These are phyloP conservation scores for Chrysolina americana DNA, from an alignment of 2,888 invertebrate species.

Conservation along the genomic window DNA sequence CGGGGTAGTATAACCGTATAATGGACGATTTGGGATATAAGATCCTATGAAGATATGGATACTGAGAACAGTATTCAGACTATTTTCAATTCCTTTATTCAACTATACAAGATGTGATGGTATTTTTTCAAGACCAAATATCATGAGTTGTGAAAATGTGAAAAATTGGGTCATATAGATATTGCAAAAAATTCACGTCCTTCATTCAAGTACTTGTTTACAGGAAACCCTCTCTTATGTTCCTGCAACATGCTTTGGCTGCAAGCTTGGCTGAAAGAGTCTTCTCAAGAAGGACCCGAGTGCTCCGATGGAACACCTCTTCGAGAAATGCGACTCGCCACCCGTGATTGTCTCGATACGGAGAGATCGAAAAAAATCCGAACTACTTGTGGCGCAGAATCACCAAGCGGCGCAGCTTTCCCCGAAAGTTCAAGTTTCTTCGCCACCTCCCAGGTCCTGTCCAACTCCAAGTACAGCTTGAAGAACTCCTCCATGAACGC, in stretches of 20 bases:
- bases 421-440: slow-evolving; percentile 65
- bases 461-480: slow-evolving; percentile 24
- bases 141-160: too few species aligned
- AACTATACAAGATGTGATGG: too few species aligned
- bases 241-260: slow-evolving; percentile 89
- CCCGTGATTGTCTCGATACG: slow-evolving; percentile 76
- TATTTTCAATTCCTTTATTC: too few species aligned
- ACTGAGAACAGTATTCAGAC: too few species aligned
- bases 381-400: slow-evolving; percentile 60
- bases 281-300: slow-evolving; percentile 81
- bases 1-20: too few species aligned
- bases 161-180: too few species aligned
- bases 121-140: too few species aligned
- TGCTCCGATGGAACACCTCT: slow-evolving; percentile 85
- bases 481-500: slow-evolving; percentile 53
- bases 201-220: slow-evolving; percentile 27
- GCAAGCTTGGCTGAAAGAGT: slow-evolving; percentile 85
- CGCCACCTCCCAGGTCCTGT: slow-evolving; percentile 74
- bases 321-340: slow-evolving; percentile 80
- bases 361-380: slow-evolving; percentile 70
- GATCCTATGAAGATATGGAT: too few species aligned
- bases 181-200: neutral
- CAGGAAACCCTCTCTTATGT: slow-evolving; percentile 88
- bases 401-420: slow-evolving; percentile 81
- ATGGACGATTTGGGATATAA: too few species aligned